Conservation (phyloP, 2,797 vertebrate genomes). For the Paguma larvata region DNA sequence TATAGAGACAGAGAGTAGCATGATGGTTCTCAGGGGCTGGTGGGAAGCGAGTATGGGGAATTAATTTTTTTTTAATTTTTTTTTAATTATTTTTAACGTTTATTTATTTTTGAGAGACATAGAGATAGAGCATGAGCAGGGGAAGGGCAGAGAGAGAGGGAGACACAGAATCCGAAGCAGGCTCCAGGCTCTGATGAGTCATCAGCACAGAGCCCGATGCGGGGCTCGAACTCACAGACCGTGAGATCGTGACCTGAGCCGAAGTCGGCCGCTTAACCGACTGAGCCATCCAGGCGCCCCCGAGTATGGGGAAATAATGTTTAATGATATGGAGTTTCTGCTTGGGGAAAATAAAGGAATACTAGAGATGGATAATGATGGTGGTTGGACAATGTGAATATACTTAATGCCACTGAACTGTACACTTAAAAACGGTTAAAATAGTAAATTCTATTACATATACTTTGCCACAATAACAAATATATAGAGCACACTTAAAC, state of each 20-base stretch:
- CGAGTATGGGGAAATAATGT: background rate
- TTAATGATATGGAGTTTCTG: background rate
- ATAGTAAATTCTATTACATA: background rate
- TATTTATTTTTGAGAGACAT: no score
- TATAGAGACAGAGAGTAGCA: constrained; percentile 12
- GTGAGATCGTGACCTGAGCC: no score
- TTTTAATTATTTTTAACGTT: no score
- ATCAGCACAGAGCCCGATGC: no score
- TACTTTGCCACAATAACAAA: constrained; percentile 1
- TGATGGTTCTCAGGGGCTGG: background rate
- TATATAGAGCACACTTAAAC: background rate
- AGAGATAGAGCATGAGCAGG: no score
- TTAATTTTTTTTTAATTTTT: no score
- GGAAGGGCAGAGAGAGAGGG: no score
- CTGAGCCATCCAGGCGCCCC: no score
- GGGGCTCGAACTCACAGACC: no score
- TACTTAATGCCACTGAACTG: background rate
- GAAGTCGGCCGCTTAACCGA: no score
- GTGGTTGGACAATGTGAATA: background rate
- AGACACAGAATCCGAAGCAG: no score
- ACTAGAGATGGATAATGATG: background rate
- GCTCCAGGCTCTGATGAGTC: no score
- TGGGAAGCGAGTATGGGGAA: background rate
- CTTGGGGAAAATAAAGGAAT: background rate
- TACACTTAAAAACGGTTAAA: constrained; percentile 29